Conservation (phyloP, 2,888 invertebrate species). For the Ptychoptera albimana region DNA sequence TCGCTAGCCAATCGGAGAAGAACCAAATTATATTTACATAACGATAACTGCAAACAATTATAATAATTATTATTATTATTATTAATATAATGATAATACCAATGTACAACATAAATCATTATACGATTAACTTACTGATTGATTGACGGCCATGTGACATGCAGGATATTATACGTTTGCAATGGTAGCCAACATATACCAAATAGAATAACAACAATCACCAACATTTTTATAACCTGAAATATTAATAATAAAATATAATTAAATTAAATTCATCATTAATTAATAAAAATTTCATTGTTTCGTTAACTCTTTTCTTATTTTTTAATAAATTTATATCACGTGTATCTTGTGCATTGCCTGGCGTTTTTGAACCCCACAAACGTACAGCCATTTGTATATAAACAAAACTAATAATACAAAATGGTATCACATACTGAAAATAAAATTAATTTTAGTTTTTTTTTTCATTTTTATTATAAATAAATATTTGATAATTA, state of each 20-base stretch:
- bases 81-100: background rate
- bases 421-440: slow-evolving; percentile 63
- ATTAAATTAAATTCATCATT: background rate
- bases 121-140: slow-evolving; percentile 43
- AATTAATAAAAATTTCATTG: slow-evolving; percentile 30
- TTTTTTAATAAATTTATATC: slow-evolving; percentile 68
- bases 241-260: slow-evolving; percentile 13
- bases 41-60: slow-evolving; percentile 51
- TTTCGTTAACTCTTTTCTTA: slow-evolving; percentile 65
- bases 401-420: slow-evolving; percentile 70
- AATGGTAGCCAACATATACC: slow-evolving; percentile 73
- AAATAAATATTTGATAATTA: background rate
- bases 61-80: too few relatives aligned
- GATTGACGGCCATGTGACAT: slow-evolving; percentile 50
- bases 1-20: slow-evolving; percentile 73
- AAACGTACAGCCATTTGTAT: slow-evolving; percentile 59
- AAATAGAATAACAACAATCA: slow-evolving; percentile 65
- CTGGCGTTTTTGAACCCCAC: slow-evolving; percentile 66
- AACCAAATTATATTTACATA: slow-evolving; percentile 79
- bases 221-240: slow-evolving; percentile 86
- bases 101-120: too few relatives aligned
- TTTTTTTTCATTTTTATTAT: background rate
- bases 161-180: slow-evolving; percentile 55
- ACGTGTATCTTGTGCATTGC: slow-evolving; percentile 58
- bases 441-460: background rate